These are phyloP conservation scores for Idris sp. DNA, from an alignment of 1,140 invertebrate species.

Conservation along the genomic window DNA sequence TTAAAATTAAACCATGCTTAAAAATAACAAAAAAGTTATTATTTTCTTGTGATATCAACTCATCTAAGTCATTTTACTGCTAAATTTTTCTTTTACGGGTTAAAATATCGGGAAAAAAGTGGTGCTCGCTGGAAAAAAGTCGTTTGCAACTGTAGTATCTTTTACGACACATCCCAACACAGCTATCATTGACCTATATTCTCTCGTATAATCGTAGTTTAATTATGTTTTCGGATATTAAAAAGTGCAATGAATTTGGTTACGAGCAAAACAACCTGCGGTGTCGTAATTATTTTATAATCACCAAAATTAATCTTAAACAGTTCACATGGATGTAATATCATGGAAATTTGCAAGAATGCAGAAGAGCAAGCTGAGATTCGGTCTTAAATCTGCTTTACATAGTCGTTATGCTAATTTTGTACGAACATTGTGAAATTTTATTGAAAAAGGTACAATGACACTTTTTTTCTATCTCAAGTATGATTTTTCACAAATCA, in stretches of 20 bases:
- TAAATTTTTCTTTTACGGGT: conserved; percentile 30
- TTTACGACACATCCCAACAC: conserved; percentile 23
- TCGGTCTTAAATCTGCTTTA: conserved; percentile 19
- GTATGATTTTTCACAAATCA: conserved; percentile 16
- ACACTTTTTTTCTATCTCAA: conserved; percentile 30
- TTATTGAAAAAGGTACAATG: conserved; percentile 35
- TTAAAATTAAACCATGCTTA: no score
- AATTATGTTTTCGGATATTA: conserved; percentile 11
- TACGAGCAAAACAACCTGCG: no score
- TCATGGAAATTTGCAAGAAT: no score
- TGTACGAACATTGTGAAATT: conserved; percentile 22
- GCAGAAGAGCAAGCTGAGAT: no score
- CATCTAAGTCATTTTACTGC: conserved; percentile 29
- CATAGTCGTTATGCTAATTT: conserved; percentile 49
- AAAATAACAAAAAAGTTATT: no score
- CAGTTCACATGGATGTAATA: no score
- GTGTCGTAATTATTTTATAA: conserved; percentile 12
- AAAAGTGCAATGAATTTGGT: neutral
- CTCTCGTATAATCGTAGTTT: conserved; percentile 13
- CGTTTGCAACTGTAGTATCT: conserved; percentile 9
- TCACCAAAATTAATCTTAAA: conserved; percentile 6
- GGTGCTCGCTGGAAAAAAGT: conserved; percentile 15
- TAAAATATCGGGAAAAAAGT: conserved; percentile 4
- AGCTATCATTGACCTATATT: conserved; percentile 33
- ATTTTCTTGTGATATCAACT: no score